phyloP scores from a whole-genome alignment of 2,113 vertebrate genomes.

The Saimiri boliviensis region DNA sequence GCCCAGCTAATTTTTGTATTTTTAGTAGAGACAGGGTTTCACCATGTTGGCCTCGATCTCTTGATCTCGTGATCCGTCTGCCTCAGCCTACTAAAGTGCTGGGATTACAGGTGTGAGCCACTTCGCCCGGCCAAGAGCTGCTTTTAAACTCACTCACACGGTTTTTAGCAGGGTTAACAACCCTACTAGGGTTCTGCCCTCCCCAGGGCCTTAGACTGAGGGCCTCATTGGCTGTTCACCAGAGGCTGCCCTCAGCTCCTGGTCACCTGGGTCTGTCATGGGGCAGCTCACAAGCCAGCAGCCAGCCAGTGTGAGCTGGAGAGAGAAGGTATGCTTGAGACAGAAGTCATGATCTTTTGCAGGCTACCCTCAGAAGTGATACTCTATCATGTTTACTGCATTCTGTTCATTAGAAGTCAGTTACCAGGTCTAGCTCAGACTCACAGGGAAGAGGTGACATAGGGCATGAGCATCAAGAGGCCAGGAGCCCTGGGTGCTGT shows the following conservation, averaged over 20 bases:
- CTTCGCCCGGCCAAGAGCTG: background rate
- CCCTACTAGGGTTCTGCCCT: background rate
- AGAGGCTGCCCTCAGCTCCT: background rate
- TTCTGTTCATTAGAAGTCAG: background rate
- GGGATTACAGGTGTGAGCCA: too few relatives aligned
- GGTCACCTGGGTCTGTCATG: rapidly evolving
- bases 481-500: background rate
- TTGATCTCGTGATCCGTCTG: too few relatives aligned
- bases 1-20: too few relatives aligned
- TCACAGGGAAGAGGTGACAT: background rate
- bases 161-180: background rate
- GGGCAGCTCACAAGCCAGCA: background rate
- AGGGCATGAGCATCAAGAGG: rapidly evolving
- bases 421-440: background rate
- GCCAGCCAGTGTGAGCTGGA: background rate
- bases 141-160: rapidly evolving
- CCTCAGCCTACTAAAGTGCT: too few relatives aligned
- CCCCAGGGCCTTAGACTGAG: background rate
- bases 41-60: too few relatives aligned
- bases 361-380: background rate
- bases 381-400: rapidly evolving
- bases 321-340: background rate
- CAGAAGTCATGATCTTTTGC: rapidly evolving
- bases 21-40: too few relatives aligned
- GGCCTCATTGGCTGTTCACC: background rate